Percentiles rank a stretch among this genome's conserved stretches.
phyloP scores from a whole-genome alignment of 1,140 invertebrate species.

The Oncopeltus fasciatus region DNA sequence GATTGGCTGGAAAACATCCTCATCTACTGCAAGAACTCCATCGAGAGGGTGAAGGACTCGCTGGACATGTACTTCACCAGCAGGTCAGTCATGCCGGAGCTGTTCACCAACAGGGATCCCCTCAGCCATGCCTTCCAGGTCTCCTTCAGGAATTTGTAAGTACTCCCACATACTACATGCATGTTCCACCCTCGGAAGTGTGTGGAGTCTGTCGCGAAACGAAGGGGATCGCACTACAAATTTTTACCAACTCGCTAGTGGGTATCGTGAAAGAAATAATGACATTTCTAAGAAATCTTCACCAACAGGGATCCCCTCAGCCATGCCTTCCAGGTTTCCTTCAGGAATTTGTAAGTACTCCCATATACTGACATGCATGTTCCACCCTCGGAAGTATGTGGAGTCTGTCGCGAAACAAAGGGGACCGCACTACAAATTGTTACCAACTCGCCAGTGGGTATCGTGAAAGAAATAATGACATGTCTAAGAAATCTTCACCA shows the following conservation, averaged over 20 bases:
- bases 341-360: slow-evolving; percentile 21
- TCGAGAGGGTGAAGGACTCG: slow-evolving; percentile 34
- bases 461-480: no score
- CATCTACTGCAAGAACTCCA: slow-evolving; percentile 32
- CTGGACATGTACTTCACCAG: slow-evolving; percentile 35
- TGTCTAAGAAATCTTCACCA: slow-evolving; percentile 32
- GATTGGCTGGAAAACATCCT: slow-evolving; percentile 32
- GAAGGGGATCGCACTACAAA: no score
- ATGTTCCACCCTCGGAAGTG: no score
- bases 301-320: slow-evolving; percentile 31
- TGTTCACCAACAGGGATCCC: slow-evolving; percentile 32
- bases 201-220: no score
- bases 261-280: no score
- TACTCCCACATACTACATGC: no score
- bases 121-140: slow-evolving; percentile 26
- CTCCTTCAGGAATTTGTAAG: slow-evolving; percentile 22
- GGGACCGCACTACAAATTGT: no score
- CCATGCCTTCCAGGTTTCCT: slow-evolving; percentile 25
- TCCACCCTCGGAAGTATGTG: no score
- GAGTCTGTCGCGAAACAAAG: no score
- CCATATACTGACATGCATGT: no score
- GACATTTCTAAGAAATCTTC: slow-evolving; percentile 34
- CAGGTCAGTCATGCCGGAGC: slow-evolving; percentile 31
- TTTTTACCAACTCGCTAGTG: no score
- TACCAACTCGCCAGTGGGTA: no score